Conservation (phyloP, 2,888 invertebrate species). For the Metellina segmentata region DNA sequence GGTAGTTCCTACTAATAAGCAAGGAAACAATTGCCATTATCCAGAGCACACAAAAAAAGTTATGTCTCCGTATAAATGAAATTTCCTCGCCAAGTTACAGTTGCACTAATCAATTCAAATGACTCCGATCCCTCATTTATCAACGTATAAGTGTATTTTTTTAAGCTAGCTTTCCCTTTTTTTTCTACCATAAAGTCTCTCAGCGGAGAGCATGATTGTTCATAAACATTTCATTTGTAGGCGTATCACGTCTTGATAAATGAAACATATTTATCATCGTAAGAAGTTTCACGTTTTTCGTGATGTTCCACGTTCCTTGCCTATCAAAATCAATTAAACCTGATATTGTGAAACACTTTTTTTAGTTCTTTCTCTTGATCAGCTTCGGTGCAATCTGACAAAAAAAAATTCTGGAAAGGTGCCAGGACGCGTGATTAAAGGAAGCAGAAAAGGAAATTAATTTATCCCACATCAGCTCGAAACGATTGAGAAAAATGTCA, state of each 20-base stretch:
- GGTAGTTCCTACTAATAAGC: no score
- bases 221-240: conserved; percentile 42
- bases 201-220: conserved; percentile 1
- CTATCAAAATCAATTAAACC: conserved; percentile 51
- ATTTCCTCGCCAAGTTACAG: neutral
- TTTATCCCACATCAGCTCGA: neutral
- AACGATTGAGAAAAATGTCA: conserved; percentile 3
- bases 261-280: conserved; percentile 3
- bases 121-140: neutral
- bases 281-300: conserved; percentile 54
- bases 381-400: neutral
- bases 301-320: conserved; percentile 32
- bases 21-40: no score
- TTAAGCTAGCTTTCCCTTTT: neutral
- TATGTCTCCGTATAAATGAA: neutral
- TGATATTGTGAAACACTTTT: conserved; percentile 33
- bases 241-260: conserved; percentile 36
- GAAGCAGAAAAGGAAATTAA: neutral
- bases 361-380: neutral
- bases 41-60: no score
- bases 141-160: neutral
- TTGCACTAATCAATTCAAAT: neutral
- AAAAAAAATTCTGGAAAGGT: neutral
- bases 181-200: neutral
- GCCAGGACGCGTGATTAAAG: conserved; percentile 5